A percentile compares a stretch with the other conserved stretches of the same genome.
phyloP scores from a whole-genome alignment of 2,888 invertebrate species.

The Lydus trimaculatus region DNA sequence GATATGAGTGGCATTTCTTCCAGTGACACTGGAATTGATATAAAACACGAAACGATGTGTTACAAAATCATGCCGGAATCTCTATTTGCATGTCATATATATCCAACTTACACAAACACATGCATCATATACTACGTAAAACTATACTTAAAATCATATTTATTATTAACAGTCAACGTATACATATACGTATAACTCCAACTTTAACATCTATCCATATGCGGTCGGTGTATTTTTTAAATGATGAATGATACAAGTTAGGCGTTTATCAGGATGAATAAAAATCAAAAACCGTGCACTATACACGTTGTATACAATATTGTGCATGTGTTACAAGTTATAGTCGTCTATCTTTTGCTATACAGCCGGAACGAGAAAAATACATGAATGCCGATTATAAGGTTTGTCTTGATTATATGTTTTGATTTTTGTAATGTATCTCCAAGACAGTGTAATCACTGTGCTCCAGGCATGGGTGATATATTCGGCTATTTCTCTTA shows the following conservation, averaged over 20 bases:
- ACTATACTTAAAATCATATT: slow-evolving; percentile 5
- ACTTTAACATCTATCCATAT: background rate
- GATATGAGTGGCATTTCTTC: too few relatives aligned
- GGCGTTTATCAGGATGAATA: slow-evolving; percentile 33
- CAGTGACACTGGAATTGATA: background rate
- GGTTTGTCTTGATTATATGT: slow-evolving; percentile 55
- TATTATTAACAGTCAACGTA: background rate
- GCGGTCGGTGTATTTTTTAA: background rate
- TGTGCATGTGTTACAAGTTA: background rate
- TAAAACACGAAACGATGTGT: background rate
- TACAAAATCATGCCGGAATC: background rate
- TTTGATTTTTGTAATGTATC: slow-evolving; percentile 60
- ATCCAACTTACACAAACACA: background rate
- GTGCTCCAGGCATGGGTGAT: slow-evolving; percentile 55
- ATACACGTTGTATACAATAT: slow-evolving; percentile 17
- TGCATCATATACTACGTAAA: background rate
- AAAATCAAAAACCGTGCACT: slow-evolving; percentile 34
- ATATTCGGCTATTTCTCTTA: slow-evolving; percentile 49
- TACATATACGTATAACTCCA: background rate
- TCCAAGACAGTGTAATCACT: slow-evolving; percentile 58
- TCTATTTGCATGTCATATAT: background rate
- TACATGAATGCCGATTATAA: slow-evolving; percentile 47
- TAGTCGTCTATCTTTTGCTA: slow-evolving; percentile 5
- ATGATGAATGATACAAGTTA: slow-evolving; percentile 33
- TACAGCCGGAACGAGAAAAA: slow-evolving; percentile 15